phyloP scores from a whole-genome alignment of 2,888 invertebrate genomes.

The Drosophila mimica region DNA sequence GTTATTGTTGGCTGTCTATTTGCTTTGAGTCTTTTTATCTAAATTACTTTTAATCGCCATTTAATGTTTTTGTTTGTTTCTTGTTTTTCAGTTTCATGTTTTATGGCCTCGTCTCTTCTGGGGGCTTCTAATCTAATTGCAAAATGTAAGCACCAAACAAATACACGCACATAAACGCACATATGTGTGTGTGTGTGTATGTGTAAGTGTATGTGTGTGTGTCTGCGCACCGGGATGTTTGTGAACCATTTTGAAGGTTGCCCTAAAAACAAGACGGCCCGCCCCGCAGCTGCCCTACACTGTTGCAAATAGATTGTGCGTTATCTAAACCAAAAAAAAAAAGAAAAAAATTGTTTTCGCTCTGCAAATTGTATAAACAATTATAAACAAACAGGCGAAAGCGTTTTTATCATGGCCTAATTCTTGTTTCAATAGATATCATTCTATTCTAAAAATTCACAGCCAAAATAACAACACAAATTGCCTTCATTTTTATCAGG shows the following conservation, averaged over 20 bases:
- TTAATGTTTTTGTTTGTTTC: constrained; percentile 80
- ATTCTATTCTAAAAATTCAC: constrained; percentile 43
- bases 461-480: constrained; percentile 38
- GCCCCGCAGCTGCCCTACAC: background rate
- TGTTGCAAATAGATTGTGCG: constrained; percentile 58
- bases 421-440: constrained; percentile 61
- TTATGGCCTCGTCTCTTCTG: constrained; percentile 69
- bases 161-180: constrained; percentile 18
- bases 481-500: constrained; percentile 27
- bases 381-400: constrained; percentile 73
- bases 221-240: constrained; percentile 50
- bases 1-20: constrained; percentile 49
- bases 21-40: constrained; percentile 75
- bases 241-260: constrained; percentile 68
- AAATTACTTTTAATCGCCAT: constrained; percentile 81
- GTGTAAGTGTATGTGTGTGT: constrained; percentile 10
- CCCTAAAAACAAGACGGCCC: constrained; percentile 5
- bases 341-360: background rate
- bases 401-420: constrained; percentile 74
- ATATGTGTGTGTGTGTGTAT: constrained; percentile 1
- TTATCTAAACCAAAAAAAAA: constrained; percentile 49
- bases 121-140: constrained; percentile 77
- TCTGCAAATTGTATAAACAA: constrained; percentile 76
- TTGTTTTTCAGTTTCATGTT: constrained; percentile 67
- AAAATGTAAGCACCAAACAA: constrained; percentile 62